phyloP scores from a whole-genome alignment of 2,888 invertebrate genomes.

The Cryptops parisi region DNA sequence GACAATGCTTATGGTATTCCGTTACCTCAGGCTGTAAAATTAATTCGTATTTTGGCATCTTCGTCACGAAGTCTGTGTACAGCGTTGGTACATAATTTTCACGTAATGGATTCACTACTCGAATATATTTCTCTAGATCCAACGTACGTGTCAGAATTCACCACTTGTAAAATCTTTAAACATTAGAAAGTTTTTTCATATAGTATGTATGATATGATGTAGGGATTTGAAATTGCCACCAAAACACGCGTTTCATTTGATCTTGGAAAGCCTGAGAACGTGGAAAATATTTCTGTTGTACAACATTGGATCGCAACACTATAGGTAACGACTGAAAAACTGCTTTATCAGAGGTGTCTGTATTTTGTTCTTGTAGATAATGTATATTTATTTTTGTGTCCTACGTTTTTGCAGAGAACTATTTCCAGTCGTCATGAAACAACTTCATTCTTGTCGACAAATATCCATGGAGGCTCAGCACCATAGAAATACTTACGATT shows the following conservation, averaged over 20 bases:
- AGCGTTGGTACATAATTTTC: constrained; percentile 38
- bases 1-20: constrained; percentile 47
- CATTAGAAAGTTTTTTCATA: constrained; percentile 34
- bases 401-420: constrained; percentile 30
- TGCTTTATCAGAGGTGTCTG: not conserved
- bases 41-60: constrained; percentile 53
- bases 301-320: constrained; percentile 36
- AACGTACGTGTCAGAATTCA: constrained; percentile 31
- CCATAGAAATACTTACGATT: constrained; percentile 36
- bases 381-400: constrained; percentile 4
- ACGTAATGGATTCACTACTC: constrained; percentile 24
- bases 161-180: constrained; percentile 37
- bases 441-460: constrained; percentile 44
- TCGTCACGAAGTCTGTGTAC: constrained; percentile 42
- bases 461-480: constrained; percentile 39
- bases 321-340: constrained; percentile 19
- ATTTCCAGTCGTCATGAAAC: constrained; percentile 42
- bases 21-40: constrained; percentile 51
- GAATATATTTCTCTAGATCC: constrained; percentile 26
- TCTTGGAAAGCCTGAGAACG: constrained; percentile 38
- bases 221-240: constrained; percentile 32
- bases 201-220: constrained; percentile 23
- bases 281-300: constrained; percentile 43
- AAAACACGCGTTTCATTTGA: constrained; percentile 27
- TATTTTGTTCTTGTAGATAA: not conserved